Percentiles rank a stretch among this genome's conserved stretches.
These are phyloP conservation scores for Nowickia ferox DNA, from an alignment of 2,888 invertebrate species.

Conservation along the genomic window DNA sequence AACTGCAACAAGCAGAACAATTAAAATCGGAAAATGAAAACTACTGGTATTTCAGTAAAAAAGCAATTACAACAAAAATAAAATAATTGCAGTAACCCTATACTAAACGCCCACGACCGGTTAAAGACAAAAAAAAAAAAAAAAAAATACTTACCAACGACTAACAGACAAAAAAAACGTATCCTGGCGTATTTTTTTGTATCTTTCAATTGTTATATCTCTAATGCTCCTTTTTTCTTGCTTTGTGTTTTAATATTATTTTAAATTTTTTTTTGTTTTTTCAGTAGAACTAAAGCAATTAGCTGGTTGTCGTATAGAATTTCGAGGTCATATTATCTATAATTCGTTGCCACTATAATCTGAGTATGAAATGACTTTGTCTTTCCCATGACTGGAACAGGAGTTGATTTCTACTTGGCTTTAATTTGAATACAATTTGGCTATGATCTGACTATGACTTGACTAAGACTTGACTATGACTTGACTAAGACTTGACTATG, in stretches of 20 bases:
- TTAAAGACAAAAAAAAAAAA: constrained; percentile 32
- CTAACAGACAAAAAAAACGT: neutral
- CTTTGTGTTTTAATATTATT: neutral
- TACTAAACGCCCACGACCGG: constrained; percentile 43
- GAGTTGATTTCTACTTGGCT: no score
- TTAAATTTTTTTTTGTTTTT: neutral
- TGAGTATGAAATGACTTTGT: no score
- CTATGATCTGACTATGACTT: no score
- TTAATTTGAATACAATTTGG: no score
- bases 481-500: no score
- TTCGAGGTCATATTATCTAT: neutral
- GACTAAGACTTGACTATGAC: no score
- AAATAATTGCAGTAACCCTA: neutral
- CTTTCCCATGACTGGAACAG: no score
- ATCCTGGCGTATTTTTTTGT: neutral
- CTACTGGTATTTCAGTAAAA: neutral
- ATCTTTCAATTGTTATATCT: neutral
- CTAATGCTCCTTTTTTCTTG: neutral
- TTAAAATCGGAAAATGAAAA: neutral
- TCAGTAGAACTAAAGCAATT: neutral
- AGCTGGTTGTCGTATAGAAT: neutral
- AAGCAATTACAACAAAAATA: constrained; percentile 3
- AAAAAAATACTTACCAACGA: constrained; percentile 13
- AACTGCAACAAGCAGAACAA: neutral
- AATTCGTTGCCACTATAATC: no score